Base-by-base conservation (phyloP, 2,888 invertebrate genomes). In the Drosophila mimica region DNA sequence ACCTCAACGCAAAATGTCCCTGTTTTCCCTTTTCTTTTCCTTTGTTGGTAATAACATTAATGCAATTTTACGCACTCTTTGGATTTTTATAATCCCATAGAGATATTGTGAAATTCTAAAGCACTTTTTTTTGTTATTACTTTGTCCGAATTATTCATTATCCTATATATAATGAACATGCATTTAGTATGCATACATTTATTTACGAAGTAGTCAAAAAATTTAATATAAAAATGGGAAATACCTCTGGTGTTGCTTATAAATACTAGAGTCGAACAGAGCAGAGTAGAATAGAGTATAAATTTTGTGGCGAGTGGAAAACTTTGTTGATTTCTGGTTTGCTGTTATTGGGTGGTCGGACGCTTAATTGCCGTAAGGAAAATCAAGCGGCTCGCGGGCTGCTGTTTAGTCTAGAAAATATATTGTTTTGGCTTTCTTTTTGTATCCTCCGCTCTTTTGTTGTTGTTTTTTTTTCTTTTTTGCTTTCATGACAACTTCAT, bases 51-150 rank as follows among this genome's bases (percentile, higher is more conserved):
- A 86, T 82, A 82, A 80, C 70, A 86, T 83, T 83, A 82, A 76
- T 79, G 72, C 74, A 77, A 88, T 88, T 88, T 86, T 77, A 86
- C 82, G 83, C 88, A 81, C 78, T 73, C 80, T 82, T 76, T 74
- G 57, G 58, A 68, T 67, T 74, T 63, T 51, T 40, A 36, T 54
- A 58, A 62, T 38, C 48, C 48, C 40, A 52, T 43, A 48, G 48
- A 63, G 25, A 53, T 53, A 53, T 31, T 33, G n/a, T n/a, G 3
- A 53, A 58, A 53, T 64, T 58, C 2, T 15, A 3, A 28, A 38
- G 36, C 11, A 6, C 34, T 36, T 25, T 40, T 9, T 34, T 36
- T 38, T 53, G 4, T 25, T 28, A 30, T 28, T 28, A n/a, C n/a
- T 38, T 56, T 38, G 17, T 3, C 28, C 11, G 17, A 11, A 11